Conservation (phyloP, 92 coral and sea anemone genomes). For the Pocillopora grandis region DNA sequence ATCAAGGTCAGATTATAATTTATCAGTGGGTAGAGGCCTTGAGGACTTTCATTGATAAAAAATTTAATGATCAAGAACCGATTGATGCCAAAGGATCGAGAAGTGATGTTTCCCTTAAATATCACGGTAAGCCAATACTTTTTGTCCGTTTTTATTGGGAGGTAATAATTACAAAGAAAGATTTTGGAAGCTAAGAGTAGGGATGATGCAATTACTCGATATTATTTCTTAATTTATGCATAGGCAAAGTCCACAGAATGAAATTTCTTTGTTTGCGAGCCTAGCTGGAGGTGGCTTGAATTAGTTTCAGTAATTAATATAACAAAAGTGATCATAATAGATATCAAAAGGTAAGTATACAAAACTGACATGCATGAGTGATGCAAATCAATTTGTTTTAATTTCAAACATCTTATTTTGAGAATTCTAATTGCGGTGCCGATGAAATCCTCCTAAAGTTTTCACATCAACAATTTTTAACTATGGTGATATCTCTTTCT, state of each 20-base stretch:
- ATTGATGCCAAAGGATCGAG: not conserved
- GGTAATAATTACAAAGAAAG: not conserved
- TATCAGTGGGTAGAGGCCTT: constrained; percentile 89
- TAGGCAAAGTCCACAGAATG: not conserved
- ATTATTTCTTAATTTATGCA: not conserved
- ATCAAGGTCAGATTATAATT: constrained; percentile 68
- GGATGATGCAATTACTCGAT: not conserved
- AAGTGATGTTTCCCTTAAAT: not conserved
- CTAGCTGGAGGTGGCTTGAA: not conserved
- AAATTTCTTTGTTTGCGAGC: not conserved
- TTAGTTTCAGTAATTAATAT: no score
- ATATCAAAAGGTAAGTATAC: no score
- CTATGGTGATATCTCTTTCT: no score
- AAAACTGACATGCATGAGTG: no score
- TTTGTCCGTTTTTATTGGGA: not conserved
- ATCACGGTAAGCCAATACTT: not conserved
- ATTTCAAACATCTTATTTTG: no score
- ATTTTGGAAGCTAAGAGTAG: not conserved
- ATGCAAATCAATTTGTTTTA: no score
- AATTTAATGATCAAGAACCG: constrained; percentile 23
- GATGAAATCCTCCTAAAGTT: no score
- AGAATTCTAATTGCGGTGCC: no score
- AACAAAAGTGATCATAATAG: no score
- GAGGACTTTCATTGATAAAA: constrained; percentile 75
- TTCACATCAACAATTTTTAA: no score